Evolutionary conservation across 2,113 vertebrate species (phyloP).

Genomic region (Stegostoma tigrinum): DNA sequence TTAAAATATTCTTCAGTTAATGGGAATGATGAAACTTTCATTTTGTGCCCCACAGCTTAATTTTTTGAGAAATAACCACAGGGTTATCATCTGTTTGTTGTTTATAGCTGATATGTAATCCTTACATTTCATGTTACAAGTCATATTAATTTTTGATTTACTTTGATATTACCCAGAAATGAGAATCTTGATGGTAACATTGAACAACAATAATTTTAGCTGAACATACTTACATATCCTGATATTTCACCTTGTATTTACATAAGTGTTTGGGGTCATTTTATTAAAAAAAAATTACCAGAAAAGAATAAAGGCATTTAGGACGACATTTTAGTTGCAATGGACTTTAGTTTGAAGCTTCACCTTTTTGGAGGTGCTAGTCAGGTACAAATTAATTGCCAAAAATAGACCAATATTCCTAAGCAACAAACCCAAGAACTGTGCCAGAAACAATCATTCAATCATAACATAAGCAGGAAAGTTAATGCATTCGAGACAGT

Average conservation of each 20-base stretch:
- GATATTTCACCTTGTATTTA: background rate
- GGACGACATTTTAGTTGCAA: background rate
- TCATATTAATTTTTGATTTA: background rate
- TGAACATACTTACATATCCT: background rate
- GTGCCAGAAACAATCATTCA: background rate
- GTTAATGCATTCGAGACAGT: no score
- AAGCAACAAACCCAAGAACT: background rate
- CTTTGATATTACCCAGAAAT: background rate
- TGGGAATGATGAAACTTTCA: background rate
- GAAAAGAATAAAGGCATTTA: background rate
- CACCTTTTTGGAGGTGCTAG: background rate
- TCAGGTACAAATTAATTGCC: background rate
- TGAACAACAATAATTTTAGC: background rate
- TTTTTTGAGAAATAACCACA: slow-evolving; percentile 6
- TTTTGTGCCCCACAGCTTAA: background rate
- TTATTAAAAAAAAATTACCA: background rate
- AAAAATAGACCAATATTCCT: background rate
- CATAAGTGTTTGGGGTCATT: background rate
- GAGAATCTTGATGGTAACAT: background rate
- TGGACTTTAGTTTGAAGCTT: no score
- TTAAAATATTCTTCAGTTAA: background rate
- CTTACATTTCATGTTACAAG: background rate
- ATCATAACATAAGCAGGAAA: background rate
- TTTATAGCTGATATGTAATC: background rate
- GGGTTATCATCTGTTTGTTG: background rate